These are phyloP conservation scores for Epinephelus lanceolatus DNA, from an alignment of 2,113 vertebrate species.

Conservation along the genomic window DNA sequence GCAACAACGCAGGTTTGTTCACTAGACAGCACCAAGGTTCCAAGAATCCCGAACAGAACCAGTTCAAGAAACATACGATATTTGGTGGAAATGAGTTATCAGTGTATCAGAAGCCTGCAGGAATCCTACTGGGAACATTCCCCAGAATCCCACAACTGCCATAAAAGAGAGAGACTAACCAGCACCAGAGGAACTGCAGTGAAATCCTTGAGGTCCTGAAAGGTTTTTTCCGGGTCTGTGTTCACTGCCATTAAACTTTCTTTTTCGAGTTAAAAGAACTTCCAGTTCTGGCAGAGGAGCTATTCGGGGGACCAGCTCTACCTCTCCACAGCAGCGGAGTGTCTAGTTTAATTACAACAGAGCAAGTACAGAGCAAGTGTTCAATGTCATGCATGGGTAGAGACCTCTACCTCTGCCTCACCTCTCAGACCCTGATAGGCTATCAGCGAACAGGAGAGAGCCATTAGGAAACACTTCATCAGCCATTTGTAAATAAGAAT, in stretches of 20 bases:
- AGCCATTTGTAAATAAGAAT: constrained; percentile 24
- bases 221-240: not conserved
- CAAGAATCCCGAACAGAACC: too few species aligned
- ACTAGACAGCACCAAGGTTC: too few species aligned
- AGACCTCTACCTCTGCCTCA: constrained; percentile 24
- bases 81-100: not conserved
- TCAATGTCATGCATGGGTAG: constrained; percentile 43
- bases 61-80: too few species aligned
- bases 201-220: constrained; percentile 20
- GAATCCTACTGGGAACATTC: constrained; percentile 38
- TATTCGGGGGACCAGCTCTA: not conserved
- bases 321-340: constrained; percentile 9
- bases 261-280: constrained; percentile 6
- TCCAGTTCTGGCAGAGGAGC: not conserved
- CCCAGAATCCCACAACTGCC: constrained; percentile 31
- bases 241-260: constrained; percentile 20
- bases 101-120: constrained; percentile 30
- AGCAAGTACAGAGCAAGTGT: constrained; percentile 34
- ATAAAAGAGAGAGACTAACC: constrained; percentile 9
- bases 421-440: constrained; percentile 23
- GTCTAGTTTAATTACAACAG: constrained; percentile 46
- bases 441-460: constrained; percentile 31
- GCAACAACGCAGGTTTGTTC: too few species aligned
- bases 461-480: constrained; percentile 36
- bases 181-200: not conserved